Evolutionary conservation across 2,888 invertebrate genomes (phyloP).

Genomic region (Lydus trimaculatus): DNA sequence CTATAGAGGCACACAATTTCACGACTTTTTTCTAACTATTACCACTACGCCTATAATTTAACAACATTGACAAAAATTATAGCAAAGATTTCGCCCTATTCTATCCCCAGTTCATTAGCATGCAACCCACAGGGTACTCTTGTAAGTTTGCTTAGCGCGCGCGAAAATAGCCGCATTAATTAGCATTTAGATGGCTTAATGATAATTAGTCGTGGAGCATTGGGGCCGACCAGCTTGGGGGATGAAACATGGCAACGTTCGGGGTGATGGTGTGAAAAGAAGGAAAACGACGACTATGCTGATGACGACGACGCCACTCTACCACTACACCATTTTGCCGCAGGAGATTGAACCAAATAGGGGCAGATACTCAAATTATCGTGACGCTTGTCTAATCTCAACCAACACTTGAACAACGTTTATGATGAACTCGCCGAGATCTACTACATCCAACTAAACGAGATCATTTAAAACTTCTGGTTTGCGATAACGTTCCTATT

Average conservation of each 20-base stretch:
- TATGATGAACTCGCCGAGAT: conserved; percentile 52
- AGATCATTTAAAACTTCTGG: conserved; percentile 51
- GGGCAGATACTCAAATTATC: conserved; percentile 51
- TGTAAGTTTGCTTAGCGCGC: conserved; percentile 54
- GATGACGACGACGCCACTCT: conserved; percentile 30
- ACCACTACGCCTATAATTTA: neutral
- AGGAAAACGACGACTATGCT: conserved; percentile 42
- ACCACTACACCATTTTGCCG: conserved; percentile 8
- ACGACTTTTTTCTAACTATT: neutral
- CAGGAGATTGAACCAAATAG: conserved; percentile 31
- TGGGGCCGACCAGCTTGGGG: conserved; percentile 57
- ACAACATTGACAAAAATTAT: neutral
- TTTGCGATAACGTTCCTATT: conserved; percentile 48
- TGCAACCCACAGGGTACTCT: conserved; percentile 59
- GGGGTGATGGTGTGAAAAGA: conserved; percentile 59
- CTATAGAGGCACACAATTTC: neutral
- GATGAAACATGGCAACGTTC: conserved; percentile 54
- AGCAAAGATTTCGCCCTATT: neutral
- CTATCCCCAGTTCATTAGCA: conserved; percentile 59
- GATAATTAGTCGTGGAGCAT: conserved; percentile 62
- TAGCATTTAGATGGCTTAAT: conserved; percentile 65
- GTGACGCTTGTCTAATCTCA: conserved; percentile 49
- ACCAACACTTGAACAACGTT: conserved; percentile 37
- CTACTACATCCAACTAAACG: conserved; percentile 47
- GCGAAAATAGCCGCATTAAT: conserved; percentile 64